These are phyloP conservation scores for Drosophila diplacantha DNA, from an alignment of 2,888 invertebrate species.

Conservation along the genomic window DNA sequence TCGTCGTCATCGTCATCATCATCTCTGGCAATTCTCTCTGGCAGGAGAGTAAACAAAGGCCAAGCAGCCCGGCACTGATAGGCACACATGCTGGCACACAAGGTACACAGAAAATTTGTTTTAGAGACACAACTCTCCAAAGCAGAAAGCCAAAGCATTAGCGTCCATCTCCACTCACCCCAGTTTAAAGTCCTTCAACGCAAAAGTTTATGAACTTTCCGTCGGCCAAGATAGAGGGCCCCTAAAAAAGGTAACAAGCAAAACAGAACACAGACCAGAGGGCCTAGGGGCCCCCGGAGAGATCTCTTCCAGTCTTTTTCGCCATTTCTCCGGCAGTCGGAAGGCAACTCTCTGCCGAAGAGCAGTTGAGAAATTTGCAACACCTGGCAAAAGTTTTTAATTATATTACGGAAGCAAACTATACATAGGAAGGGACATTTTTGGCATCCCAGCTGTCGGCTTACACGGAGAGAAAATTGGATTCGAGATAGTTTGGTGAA, in stretches of 20 bases:
- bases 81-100: constrained; percentile 38
- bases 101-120: constrained; percentile 58
- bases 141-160: constrained; percentile 56
- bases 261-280: constrained; percentile 45
- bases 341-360: constrained; percentile 25
- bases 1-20: constrained; percentile 13
- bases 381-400: constrained; percentile 76
- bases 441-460: constrained; percentile 37
- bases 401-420: constrained; percentile 71
- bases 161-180: constrained; percentile 31
- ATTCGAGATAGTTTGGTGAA: rapidly evolving
- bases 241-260: constrained; percentile 56
- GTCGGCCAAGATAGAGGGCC: constrained; percentile 21
- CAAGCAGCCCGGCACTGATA: constrained; percentile 35
- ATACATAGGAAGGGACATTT: constrained; percentile 54
- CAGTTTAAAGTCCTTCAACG: constrained; percentile 51
- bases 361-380: constrained; percentile 64
- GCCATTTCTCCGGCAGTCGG: constrained; percentile 27
- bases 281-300: constrained; percentile 27
- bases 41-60: constrained; percentile 51
- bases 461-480: constrained; percentile 34
- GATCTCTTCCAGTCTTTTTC: constrained; percentile 28
- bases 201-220: constrained; percentile 61
- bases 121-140: constrained; percentile 43
- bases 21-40: constrained; percentile 29